These are phyloP conservation scores for Siniperca undulata DNA, from an alignment of 2,797 vertebrate genomes.

Conservation along the genomic window DNA sequence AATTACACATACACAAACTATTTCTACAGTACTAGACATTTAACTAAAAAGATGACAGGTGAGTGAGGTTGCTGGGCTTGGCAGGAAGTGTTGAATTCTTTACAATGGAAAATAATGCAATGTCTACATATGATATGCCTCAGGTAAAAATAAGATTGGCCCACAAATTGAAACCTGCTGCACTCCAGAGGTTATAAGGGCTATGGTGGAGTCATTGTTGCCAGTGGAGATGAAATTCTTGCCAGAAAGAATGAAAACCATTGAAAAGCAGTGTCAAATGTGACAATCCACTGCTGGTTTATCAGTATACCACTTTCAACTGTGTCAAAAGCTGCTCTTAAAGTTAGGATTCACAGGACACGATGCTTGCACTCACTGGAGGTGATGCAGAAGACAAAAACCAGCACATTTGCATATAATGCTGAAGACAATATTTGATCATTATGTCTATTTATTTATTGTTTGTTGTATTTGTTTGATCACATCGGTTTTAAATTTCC, in stretches of 20 bases:
- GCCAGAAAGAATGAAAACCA: constrained; percentile 21
- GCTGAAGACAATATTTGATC: neutral
- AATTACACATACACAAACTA: neutral
- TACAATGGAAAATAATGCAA: constrained; percentile 6
- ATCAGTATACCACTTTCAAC: constrained; percentile 4
- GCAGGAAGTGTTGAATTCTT: neutral
- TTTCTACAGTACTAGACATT: constrained; percentile 2
- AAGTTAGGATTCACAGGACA: neutral
- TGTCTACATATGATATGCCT: constrained; percentile 28
- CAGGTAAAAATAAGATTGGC: constrained; percentile 27
- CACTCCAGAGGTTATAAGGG: constrained; percentile 33
- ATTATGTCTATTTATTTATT: neutral
- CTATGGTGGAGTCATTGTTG: constrained; percentile 9
- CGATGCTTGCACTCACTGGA: neutral
- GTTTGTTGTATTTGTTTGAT: neutral
- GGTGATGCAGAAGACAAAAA: neutral
- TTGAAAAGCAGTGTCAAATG: constrained; percentile 21
- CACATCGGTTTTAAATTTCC: too few species aligned
- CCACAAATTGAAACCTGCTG: constrained; percentile 26
- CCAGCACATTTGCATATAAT: neutral
- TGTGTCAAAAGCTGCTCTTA: constrained; percentile 2
- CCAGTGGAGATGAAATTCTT: constrained; percentile 26
- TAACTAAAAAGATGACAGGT: neutral
- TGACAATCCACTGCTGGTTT: neutral
- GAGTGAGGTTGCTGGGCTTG: neutral